A percentile compares a stretch with the other conserved stretches of the same genome.
Conservation (phyloP, 1,140 invertebrate genomes). For the Papilio helenus region DNA sequence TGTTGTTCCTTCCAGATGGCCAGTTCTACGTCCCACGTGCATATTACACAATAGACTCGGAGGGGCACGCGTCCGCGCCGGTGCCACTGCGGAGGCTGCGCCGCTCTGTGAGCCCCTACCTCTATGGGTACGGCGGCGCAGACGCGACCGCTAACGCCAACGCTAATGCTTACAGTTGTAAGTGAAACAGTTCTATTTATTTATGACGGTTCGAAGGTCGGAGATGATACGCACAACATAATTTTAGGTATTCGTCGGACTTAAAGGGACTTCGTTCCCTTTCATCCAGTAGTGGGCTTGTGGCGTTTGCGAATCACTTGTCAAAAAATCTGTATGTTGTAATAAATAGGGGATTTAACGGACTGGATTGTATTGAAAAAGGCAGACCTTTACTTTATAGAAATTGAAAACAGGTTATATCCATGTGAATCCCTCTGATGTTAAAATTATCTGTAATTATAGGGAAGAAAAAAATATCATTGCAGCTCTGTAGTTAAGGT, state of each 20-base stretch:
- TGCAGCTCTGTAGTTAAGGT: neutral
- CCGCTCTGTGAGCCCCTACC: constrained; percentile 58
- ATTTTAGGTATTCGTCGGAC: neutral
- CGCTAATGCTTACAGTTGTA: constrained; percentile 62
- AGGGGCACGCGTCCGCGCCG: constrained; percentile 67
- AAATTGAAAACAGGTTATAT: neutral
- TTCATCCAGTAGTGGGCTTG: too few species aligned
- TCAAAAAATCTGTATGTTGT: too few species aligned
- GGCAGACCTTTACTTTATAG: neutral
- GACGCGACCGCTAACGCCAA: constrained; percentile 48
- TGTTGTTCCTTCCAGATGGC: constrained; percentile 61
- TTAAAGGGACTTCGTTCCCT: too few species aligned
- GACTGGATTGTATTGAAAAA: too few species aligned
- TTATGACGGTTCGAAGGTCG: neutral
- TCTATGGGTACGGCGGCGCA: constrained; percentile 42
- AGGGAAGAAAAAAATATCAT: neutral
- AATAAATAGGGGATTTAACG: too few species aligned
- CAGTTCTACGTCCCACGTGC: constrained; percentile 76
- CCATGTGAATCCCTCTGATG: neutral
- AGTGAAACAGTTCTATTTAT: constrained; percentile 47
- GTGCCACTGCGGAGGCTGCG: constrained; percentile 72
- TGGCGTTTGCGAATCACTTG: too few species aligned
- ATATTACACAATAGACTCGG: constrained; percentile 75
- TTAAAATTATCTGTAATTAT: neutral
- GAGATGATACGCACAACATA: neutral